These are phyloP conservation scores for Rhogogaster chlorosoma DNA, from an alignment of 2,888 invertebrate genomes.

Conservation along the genomic window DNA sequence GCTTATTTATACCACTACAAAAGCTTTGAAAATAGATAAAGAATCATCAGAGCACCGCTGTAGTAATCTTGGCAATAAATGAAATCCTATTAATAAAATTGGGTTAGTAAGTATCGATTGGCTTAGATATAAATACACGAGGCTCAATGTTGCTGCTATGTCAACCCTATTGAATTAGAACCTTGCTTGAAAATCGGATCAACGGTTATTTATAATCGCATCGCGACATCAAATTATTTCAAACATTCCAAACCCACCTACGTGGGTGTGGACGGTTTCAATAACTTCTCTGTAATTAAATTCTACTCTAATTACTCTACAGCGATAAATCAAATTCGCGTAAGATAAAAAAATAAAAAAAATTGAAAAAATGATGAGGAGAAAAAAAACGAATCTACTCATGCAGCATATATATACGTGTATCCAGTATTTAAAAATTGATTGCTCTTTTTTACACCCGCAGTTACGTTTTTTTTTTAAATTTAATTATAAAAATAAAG, in stretches of 20 bases:
- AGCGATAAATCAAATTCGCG: neutral
- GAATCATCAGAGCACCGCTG: neutral
- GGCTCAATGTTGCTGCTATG: conserved; percentile 14
- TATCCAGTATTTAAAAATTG: neutral
- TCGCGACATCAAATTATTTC: neutral
- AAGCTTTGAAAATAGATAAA: neutral
- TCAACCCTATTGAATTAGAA: conserved; percentile 25
- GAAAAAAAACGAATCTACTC: neutral
- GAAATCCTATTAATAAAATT: conserved; percentile 45
- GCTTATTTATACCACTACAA: neutral
- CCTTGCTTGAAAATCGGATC: neutral
- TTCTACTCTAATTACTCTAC: neutral
- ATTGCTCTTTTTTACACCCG: neutral
- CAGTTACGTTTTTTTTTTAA: neutral
- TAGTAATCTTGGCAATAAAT: conserved; percentile 17
- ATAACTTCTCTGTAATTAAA: neutral
- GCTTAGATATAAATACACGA: conserved; percentile 28
- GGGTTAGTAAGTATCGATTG: conserved; percentile 46
- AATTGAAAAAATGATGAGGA: neutral
- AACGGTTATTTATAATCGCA: conserved; percentile 11
- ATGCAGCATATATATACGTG: neutral
- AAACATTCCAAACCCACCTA: neutral
- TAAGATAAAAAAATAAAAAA: neutral
- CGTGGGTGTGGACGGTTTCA: neutral
- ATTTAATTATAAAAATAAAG: neutral